Evolutionary conservation across 1,140 invertebrate species (phyloP).

Genomic region (Melitaea cinxia): DNA sequence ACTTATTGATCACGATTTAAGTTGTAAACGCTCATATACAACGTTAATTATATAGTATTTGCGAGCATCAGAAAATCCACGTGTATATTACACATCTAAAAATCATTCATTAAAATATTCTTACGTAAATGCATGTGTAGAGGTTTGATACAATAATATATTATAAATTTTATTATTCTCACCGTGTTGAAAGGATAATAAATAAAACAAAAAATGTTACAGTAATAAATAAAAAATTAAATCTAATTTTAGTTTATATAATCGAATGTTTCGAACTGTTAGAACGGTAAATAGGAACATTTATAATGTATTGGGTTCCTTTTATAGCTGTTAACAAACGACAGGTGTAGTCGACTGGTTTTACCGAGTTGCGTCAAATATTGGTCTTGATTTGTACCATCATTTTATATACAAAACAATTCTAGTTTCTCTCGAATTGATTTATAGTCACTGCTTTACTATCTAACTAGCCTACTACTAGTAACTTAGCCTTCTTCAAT

Average conservation of each 20-base stretch:
- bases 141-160: not conserved
- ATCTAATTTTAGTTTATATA: conserved; percentile 7
- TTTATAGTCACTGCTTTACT: too few species aligned
- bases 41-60: too few species aligned
- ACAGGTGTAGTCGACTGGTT: conserved; percentile 15
- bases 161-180: not conserved
- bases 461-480: too few species aligned
- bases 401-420: not conserved
- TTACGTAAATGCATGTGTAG: not conserved
- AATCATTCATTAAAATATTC: too few species aligned
- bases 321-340: conserved; percentile 7
- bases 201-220: not conserved
- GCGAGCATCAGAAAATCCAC: too few species aligned
- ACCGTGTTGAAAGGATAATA: not conserved
- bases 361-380: conserved; percentile 4
- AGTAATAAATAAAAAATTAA: conserved; percentile 1
- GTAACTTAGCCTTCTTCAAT: too few species aligned
- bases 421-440: too few species aligned
- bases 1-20: too few species aligned
- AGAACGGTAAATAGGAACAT: conserved; percentile 20
- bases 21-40: too few species aligned
- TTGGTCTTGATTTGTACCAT: not conserved
- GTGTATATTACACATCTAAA: too few species aligned
- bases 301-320: conserved; percentile 13
- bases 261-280: conserved; percentile 13